A percentile compares a stretch with the other conserved stretches of the same genome.
phyloP scores from a whole-genome alignment of 2,888 invertebrate species.

The Liopterus haemorrhoidalis region DNA sequence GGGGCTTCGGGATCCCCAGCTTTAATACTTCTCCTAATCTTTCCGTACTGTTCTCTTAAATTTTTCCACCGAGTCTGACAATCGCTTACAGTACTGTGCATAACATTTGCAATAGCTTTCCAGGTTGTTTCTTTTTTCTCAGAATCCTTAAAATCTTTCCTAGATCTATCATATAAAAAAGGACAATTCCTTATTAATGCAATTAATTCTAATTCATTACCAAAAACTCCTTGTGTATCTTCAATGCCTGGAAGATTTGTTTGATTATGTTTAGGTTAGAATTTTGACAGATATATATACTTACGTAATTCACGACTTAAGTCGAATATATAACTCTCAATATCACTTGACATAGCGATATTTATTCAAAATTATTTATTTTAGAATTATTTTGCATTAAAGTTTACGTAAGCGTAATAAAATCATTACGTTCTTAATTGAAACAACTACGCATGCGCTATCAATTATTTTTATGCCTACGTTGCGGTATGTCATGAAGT shows the following conservation, averaged over 20 bases:
- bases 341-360: constrained; percentile 17
- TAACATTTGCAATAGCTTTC: constrained; percentile 31
- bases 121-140: constrained; percentile 32
- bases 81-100: constrained; percentile 29
- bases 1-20: constrained; percentile 12
- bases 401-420: too few species aligned
- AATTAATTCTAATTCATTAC: constrained; percentile 34
- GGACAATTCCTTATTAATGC: constrained; percentile 33
- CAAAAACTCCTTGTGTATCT: constrained; percentile 31
- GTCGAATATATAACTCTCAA: constrained; percentile 18
- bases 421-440: too few species aligned
- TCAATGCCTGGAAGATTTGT: constrained; percentile 25
- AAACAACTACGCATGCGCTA: too few species aligned
- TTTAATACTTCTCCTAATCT: constrained; percentile 21
- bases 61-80: constrained; percentile 27
- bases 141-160: constrained; percentile 31
- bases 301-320: constrained; percentile 16
- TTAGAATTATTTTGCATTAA: too few species aligned
- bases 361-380: too few species aligned
- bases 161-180: constrained; percentile 31
- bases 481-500: too few species aligned
- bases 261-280: not conserved
- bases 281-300: not conserved
- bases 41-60: constrained; percentile 31
- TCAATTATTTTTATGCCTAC: too few species aligned